Evolutionary conservation across 2,888 invertebrate species (phyloP).

Genomic region (Cheilosia grossa): DNA sequence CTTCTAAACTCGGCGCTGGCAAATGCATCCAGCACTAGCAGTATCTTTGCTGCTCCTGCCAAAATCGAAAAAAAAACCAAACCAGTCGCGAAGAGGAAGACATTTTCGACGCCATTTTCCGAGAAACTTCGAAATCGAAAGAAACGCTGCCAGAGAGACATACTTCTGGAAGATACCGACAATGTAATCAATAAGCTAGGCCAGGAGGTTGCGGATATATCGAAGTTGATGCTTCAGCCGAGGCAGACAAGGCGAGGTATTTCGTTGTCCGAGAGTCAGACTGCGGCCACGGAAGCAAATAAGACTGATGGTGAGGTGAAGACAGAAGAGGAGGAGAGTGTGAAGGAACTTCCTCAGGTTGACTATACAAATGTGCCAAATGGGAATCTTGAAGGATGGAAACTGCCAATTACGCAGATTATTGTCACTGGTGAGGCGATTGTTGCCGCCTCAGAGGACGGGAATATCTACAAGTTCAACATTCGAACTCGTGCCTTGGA

Average conservation of each 20-base stretch:
- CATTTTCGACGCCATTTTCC: constrained; percentile 44
- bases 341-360: constrained; percentile 15
- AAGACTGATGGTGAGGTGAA: constrained; percentile 14
- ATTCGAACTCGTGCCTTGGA: constrained; percentile 78
- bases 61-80: constrained; percentile 28
- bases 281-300: not conserved
- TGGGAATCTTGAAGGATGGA: constrained; percentile 77
- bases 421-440: constrained; percentile 78
- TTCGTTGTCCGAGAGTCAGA: not conserved
- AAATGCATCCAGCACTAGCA: constrained; percentile 53
- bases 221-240: constrained; percentile 31
- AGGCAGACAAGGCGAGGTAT: not conserved
- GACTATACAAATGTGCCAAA: constrained; percentile 76
- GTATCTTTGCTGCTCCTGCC: not conserved
- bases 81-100: constrained; percentile 20
- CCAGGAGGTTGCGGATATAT: not conserved
- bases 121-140: constrained; percentile 70
- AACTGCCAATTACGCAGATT: constrained; percentile 80
- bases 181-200: constrained; percentile 15
- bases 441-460: constrained; percentile 82
- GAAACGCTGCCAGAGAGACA: constrained; percentile 70
- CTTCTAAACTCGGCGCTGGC: constrained; percentile 79
- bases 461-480: constrained; percentile 81
- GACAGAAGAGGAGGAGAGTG: not conserved
- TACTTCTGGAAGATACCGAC: constrained; percentile 57